Conservation (phyloP, 2,888 invertebrate species). For the Morinoia aosen region DNA sequence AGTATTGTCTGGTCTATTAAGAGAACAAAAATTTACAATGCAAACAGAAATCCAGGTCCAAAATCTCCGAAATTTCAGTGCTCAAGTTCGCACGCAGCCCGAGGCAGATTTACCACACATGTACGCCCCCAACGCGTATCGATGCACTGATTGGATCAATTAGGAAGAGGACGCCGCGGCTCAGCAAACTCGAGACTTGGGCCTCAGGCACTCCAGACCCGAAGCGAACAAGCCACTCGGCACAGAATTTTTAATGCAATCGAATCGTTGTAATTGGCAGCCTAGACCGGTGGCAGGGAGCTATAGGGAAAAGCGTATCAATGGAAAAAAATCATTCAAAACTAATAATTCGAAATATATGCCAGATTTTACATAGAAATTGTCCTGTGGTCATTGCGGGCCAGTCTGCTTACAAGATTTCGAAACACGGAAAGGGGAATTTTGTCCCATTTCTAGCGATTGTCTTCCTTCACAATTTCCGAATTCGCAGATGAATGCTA, state of each 20-base stretch:
- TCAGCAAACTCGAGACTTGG: conserved; percentile 7
- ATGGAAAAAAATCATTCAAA: neutral
- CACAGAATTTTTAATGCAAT: conserved; percentile 12
- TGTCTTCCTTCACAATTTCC: neutral
- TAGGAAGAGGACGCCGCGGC: conserved; percentile 18
- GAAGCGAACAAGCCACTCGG: conserved; percentile 12
- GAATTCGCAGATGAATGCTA: neutral
- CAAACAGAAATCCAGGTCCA: neutral
- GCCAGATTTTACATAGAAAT: neutral
- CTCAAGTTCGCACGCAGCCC: neutral
- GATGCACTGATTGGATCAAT: conserved; percentile 26
- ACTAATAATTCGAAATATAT: neutral
- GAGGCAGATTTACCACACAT: neutral
- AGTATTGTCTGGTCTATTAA: neutral
- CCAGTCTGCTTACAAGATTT: neutral
- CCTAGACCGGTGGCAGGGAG: neutral
- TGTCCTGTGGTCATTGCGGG: neutral
- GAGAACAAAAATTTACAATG: neutral
- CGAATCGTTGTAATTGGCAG: conserved; percentile 17
- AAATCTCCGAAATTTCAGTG: neutral
- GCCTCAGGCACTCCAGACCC: conserved; percentile 7
- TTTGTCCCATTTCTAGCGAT: neutral
- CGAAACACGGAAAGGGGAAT: neutral
- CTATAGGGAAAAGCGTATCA: neutral
- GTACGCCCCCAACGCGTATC: neutral